Conservation (phyloP, 2,113 vertebrate species). For the Lonchura striata region DNA sequence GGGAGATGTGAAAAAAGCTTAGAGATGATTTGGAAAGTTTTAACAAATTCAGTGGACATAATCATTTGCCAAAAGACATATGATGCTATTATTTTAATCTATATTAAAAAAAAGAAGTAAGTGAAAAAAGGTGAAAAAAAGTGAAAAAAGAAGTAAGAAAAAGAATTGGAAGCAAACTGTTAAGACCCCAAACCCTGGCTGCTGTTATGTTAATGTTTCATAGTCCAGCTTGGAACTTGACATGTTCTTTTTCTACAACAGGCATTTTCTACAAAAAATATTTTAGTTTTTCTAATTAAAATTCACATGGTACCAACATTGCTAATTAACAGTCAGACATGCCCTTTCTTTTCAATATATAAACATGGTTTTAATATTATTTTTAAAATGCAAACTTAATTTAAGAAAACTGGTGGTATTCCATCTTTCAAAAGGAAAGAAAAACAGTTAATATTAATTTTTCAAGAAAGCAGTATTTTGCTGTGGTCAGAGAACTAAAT, state of each 20-base stretch:
- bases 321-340: not conserved
- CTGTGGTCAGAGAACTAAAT: not conserved
- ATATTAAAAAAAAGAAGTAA: no score
- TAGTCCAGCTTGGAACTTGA: not conserved
- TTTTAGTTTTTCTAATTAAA: not conserved
- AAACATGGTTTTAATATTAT: not conserved
- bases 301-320: not conserved
- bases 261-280: not conserved
- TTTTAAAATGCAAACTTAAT: not conserved
- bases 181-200: not conserved
- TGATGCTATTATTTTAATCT: not conserved
- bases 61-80: not conserved
- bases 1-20: not conserved
- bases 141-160: not conserved
- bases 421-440: not conserved
- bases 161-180: not conserved
- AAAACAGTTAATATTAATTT: not conserved
- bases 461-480: not conserved
- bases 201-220: not conserved
- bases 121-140: no score
- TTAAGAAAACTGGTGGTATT: not conserved
- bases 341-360: not conserved
- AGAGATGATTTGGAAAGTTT: not conserved
- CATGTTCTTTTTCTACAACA: not conserved
- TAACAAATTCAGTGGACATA: not conserved